A percentile compares a stretch with the other conserved stretches of the same genome.
phyloP scores from a whole-genome alignment of 2,113 vertebrate genomes.

The Rynchops niger region DNA sequence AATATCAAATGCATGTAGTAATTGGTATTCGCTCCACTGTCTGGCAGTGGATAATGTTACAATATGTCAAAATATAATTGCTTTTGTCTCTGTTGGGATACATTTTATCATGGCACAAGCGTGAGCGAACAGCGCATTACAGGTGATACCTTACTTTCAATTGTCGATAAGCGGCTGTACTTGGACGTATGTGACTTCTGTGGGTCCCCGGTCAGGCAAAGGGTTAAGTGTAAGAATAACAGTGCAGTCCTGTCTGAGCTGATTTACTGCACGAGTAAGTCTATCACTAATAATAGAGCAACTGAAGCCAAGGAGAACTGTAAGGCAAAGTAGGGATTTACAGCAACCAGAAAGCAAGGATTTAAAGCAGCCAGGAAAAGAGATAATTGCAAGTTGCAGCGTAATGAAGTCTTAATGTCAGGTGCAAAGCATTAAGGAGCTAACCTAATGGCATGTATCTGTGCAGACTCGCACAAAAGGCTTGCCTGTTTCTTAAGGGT shows the following conservation, averaged over 20 bases:
- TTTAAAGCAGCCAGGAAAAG: conserved; percentile 18
- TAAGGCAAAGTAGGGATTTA: conserved; percentile 38
- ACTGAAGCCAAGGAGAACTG: background rate
- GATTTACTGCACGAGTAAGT: conserved; percentile 12
- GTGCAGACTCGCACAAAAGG: background rate
- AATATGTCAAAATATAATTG: background rate
- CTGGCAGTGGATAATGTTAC: background rate
- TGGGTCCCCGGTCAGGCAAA: background rate
- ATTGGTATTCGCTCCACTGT: background rate
- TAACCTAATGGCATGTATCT: background rate
- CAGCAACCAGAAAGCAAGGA: background rate
- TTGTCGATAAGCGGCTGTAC: background rate
- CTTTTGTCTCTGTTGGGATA: background rate
- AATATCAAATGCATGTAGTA: background rate
- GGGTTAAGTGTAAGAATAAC: background rate
- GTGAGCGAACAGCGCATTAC: background rate
- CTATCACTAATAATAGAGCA: conserved; percentile 35
- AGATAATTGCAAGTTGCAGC: conserved; percentile 30
- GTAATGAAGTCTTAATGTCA: conserved; percentile 28
- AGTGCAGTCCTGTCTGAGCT: background rate
- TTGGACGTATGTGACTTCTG: background rate
- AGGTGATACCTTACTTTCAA: background rate
- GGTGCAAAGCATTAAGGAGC: conserved; percentile 7
- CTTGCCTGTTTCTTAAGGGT: background rate
- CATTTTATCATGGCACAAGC: background rate